Percentiles rank a stretch among this genome's conserved stretches.
phyloP scores from a whole-genome alignment of 1,140 invertebrate genomes.

The Bombus waltoni region DNA sequence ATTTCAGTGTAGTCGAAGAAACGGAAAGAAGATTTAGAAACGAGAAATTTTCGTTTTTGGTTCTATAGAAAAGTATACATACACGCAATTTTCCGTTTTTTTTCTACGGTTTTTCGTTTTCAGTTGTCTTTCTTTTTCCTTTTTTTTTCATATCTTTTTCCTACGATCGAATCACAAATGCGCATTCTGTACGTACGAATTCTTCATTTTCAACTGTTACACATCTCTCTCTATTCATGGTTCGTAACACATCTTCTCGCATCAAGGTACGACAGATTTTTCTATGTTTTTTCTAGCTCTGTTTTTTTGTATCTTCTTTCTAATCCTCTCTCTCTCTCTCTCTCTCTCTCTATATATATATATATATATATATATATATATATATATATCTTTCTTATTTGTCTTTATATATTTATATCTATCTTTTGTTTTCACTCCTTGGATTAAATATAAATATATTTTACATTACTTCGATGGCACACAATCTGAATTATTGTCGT shows the following conservation, averaged over 20 bases:
- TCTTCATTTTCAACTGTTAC: slow-evolving; percentile 14
- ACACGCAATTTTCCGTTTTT: neutral
- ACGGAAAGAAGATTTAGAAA: neutral
- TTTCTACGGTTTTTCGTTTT: slow-evolving; percentile 19
- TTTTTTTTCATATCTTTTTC: slow-evolving; percentile 38
- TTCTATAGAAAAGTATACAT: neutral
- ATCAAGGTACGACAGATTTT: slow-evolving; percentile 41
- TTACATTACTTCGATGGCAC: slow-evolving; percentile 50
- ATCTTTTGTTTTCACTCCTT: slow-evolving; percentile 43
- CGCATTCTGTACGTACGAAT: neutral
- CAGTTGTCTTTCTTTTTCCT: slow-evolving; percentile 42
- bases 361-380: neutral
- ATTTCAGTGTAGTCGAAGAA: neutral
- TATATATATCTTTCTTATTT: slow-evolving; percentile 25
- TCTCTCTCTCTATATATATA: no score
- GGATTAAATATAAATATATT: slow-evolving; percentile 31
- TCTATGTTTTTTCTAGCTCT: slow-evolving; percentile 31
- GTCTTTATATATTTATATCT: slow-evolving; percentile 31
- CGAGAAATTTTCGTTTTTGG: neutral
- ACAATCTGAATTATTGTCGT: slow-evolving; percentile 57
- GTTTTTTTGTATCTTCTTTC: slow-evolving; percentile 5
- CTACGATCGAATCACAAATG: slow-evolving; percentile 40
- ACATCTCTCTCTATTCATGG: slow-evolving; percentile 50
- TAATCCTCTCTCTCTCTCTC: neutral
- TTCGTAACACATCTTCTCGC: slow-evolving; percentile 40